Conservation (phyloP, 1,140 invertebrate species). For the Neuroterus valhalla region DNA sequence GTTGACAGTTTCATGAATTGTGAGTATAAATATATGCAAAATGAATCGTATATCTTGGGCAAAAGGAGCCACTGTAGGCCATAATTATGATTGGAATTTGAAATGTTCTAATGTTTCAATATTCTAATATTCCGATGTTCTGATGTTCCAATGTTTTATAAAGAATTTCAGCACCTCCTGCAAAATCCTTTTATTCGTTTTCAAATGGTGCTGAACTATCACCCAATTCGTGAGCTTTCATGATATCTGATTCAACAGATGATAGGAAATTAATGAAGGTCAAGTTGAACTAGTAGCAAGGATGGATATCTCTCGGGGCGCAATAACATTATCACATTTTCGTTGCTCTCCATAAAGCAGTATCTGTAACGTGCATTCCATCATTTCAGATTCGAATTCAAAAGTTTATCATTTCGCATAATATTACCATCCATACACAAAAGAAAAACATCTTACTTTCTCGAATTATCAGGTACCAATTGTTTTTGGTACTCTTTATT, state of each 20-base stretch:
- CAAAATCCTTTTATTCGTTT: background rate
- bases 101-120: too few species aligned
- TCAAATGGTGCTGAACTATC: background rate
- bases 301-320: background rate
- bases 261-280: background rate
- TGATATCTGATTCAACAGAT: background rate
- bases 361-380: background rate
- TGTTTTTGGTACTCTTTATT: background rate
- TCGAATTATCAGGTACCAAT: background rate
- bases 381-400: background rate
- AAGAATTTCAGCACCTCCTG: conserved; percentile 4
- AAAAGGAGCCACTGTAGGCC: too few species aligned
- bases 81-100: too few species aligned
- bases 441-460: background rate
- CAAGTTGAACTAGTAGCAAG: background rate
- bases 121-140: too few species aligned
- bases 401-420: background rate
- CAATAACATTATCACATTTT: background rate
- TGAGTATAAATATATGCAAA: too few species aligned
- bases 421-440: background rate
- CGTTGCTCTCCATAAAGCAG: background rate
- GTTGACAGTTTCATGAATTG: too few species aligned
- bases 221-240: background rate
- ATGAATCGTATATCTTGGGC: too few species aligned
- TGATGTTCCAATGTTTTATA: too few species aligned